These are phyloP conservation scores for Hyposoter dolosus DNA, from an alignment of 2,888 invertebrate species.

Conservation along the genomic window DNA sequence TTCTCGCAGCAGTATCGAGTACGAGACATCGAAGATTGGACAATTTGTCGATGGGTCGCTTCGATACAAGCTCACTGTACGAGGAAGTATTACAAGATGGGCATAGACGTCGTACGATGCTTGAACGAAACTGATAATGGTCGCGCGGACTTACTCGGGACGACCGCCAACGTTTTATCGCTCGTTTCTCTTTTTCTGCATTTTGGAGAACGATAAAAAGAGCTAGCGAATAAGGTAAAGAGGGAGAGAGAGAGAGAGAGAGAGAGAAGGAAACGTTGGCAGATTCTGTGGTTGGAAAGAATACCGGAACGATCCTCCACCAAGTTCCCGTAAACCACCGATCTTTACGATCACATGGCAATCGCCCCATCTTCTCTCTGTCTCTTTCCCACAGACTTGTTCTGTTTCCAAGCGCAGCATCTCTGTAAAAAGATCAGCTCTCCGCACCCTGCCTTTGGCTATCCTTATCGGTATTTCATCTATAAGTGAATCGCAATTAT, in stretches of 20 bases:
- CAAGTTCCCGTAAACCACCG: slow-evolving; percentile 67
- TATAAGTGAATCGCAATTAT: not conserved
- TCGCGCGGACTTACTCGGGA: slow-evolving; percentile 58
- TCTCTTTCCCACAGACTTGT: slow-evolving; percentile 11
- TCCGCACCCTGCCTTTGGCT: not conserved
- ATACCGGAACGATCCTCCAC: slow-evolving; percentile 60
- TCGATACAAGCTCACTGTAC: slow-evolving; percentile 48
- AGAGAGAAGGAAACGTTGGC: slow-evolving; percentile 26
- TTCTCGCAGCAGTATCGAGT: slow-evolving; percentile 40
- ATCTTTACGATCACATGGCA: slow-evolving; percentile 67
- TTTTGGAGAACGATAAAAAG: not conserved
- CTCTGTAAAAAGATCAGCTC: slow-evolving; percentile 41
- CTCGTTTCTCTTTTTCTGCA: slow-evolving; percentile 23
- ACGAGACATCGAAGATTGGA: slow-evolving; percentile 63
- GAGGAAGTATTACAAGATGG: slow-evolving; percentile 34
- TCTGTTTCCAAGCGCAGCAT: slow-evolving; percentile 23
- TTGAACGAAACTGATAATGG: slow-evolving; percentile 62
- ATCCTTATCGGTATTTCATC: slow-evolving; percentile 22
- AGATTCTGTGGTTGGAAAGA: slow-evolving; percentile 43
- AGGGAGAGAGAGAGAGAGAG: not conserved
- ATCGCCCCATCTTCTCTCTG: slow-evolving; percentile 32
- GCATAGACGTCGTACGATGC: slow-evolving; percentile 29
- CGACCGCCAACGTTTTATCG: slow-evolving; percentile 65
- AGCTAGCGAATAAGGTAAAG: not conserved
- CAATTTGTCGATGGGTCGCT: slow-evolving; percentile 63